A percentile compares a stretch with the other conserved stretches of the same genome.
Evolutionary conservation across 2,888 invertebrate genomes (phyloP).

Genomic region (Neoitamus cyanurus): DNA sequence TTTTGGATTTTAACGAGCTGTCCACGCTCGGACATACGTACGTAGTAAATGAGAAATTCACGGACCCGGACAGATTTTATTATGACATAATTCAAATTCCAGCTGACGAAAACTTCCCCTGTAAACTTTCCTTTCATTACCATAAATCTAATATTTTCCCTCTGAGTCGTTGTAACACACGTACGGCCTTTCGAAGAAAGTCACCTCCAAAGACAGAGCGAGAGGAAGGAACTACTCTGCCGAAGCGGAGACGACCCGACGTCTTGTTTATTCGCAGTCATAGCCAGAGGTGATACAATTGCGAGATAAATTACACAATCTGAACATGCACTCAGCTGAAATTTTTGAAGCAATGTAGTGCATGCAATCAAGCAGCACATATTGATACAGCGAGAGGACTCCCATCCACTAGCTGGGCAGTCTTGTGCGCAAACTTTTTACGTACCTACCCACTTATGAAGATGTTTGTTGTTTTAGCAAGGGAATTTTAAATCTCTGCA

Average conservation of each 20-base stretch:
- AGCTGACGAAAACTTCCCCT: not conserved
- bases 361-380: not conserved
- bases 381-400: not conserved
- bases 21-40: not conserved
- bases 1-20: not conserved
- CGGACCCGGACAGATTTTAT: not conserved
- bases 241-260: not conserved
- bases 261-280: not conserved
- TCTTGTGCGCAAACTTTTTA: not conserved
- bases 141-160: not conserved
- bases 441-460: not conserved
- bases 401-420: not conserved
- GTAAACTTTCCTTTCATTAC: not conserved
- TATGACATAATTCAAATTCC: not conserved
- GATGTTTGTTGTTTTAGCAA: not conserved
- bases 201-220: not conserved
- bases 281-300: not conserved
- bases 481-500: not conserved
- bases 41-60: not conserved
- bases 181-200: not conserved
- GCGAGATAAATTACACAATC: not conserved
- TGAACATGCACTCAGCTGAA: not conserved
- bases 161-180: no score
- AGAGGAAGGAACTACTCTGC: not conserved
- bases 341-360: not conserved